These are phyloP conservation scores for Probosciger aterrimus DNA, from an alignment of 2,113 vertebrate species.

Conservation along the genomic window DNA sequence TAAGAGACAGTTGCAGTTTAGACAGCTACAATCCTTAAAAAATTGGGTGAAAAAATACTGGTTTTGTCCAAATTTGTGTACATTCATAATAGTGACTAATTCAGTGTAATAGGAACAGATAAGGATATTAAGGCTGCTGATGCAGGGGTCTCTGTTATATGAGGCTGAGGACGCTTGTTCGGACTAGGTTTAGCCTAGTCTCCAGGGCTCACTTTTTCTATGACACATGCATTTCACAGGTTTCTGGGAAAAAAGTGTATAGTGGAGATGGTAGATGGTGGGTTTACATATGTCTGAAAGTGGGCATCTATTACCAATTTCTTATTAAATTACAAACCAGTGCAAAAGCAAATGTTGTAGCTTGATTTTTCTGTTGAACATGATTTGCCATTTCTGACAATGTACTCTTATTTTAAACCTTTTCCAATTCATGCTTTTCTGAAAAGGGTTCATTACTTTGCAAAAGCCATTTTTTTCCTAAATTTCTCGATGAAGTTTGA, in stretches of 20 bases:
- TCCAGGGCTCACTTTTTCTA: neutral
- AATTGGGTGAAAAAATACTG: neutral
- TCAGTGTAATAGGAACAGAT: neutral
- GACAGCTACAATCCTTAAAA: neutral
- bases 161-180: neutral
- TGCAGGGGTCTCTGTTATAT: neutral
- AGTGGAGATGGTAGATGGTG: rapidly evolving
- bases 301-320: neutral
- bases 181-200: neutral
- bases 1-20: neutral
- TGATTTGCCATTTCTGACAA: neutral
- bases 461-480: neutral
- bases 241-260: neutral
- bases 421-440: neutral
- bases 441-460: neutral
- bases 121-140: neutral
- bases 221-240: neutral
- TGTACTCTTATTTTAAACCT: neutral
- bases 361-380: neutral
- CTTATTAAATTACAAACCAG: neutral
- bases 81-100: neutral
- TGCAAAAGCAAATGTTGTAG: neutral
- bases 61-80: neutral
- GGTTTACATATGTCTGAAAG: neutral
- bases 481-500: neutral